phyloP scores from a whole-genome alignment of 2,888 invertebrate species.

The Cephus runcator region DNA sequence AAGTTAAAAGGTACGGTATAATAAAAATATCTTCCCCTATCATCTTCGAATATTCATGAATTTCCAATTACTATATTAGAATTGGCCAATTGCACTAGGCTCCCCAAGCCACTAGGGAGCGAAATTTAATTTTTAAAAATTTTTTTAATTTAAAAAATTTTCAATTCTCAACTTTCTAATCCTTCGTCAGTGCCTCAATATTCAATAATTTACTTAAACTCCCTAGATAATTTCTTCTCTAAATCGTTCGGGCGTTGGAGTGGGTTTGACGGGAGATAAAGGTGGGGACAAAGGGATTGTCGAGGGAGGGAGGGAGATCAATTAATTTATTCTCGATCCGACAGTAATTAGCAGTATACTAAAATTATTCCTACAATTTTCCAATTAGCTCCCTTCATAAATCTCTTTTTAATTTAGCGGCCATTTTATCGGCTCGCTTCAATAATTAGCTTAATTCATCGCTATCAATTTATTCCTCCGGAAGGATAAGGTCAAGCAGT shows the following conservation, averaged over 20 bases:
- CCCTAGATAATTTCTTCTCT: not conserved
- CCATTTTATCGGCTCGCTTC: not conserved
- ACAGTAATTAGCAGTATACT: not conserved
- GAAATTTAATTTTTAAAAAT: not conserved
- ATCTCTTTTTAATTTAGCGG: not conserved
- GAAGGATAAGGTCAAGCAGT: not conserved
- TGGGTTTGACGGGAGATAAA: not conserved
- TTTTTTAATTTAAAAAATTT: not conserved
- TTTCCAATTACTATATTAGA: not conserved
- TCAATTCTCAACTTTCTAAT: not conserved
- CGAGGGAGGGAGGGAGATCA: not conserved
- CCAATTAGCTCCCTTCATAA: not conserved
- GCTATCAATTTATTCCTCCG: not conserved
- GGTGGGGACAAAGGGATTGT: not conserved
- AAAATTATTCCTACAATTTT: not conserved
- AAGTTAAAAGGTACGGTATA: slow-evolving; percentile 43
- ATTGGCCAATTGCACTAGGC: slow-evolving; percentile 3
- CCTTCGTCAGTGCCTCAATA: not conserved
- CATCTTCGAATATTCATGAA: not conserved
- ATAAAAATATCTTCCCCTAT: slow-evolving; percentile 42
- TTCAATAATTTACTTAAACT: slow-evolving; percentile 1
- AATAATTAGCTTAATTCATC: not conserved
- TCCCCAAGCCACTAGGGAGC: not conserved
- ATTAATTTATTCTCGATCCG: not conserved
- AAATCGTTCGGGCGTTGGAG: not conserved